A percentile compares a stretch with the other conserved stretches of the same genome.
Evolutionary conservation across 2,888 invertebrate species (phyloP).

Genomic region (Smittia sp.): DNA sequence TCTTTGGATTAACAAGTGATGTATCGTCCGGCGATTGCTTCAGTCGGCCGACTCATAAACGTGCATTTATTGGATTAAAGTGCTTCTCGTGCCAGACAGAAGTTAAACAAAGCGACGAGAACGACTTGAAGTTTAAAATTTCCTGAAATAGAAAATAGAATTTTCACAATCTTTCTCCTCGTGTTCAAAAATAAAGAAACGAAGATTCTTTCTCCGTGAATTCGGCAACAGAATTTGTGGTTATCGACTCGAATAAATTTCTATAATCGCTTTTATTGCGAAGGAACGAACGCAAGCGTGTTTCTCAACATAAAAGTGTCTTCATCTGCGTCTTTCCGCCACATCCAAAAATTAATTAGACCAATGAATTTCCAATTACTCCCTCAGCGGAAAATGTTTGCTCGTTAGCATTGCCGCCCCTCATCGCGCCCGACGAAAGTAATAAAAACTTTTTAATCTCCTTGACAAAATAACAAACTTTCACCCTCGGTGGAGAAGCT

Average conservation of each 20-base stretch:
- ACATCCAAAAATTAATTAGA: background rate
- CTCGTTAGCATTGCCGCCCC: no score
- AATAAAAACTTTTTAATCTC: slow-evolving; percentile 24
- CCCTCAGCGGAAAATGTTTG: background rate
- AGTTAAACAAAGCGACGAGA: no score
- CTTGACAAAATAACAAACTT: slow-evolving; percentile 15
- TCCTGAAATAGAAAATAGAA: background rate
- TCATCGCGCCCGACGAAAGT: no score
- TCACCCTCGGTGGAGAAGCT: background rate
- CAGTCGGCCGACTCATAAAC: no score
- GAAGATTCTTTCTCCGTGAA: background rate
- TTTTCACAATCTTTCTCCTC: background rate
- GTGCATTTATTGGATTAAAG: no score
- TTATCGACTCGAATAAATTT: background rate
- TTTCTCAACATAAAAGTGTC: background rate
- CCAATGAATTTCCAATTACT: slow-evolving; percentile 21
- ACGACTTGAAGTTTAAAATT: background rate
- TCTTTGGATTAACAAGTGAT: no score
- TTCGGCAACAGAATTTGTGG: background rate
- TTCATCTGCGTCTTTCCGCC: no score
- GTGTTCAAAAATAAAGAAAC: slow-evolving; percentile 12
- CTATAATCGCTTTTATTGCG: background rate
- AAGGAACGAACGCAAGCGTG: background rate
- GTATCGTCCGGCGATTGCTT: no score
- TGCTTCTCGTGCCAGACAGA: no score